Evolutionary conservation across 2,113 vertebrate genomes (phyloP).

Genomic region (Anseranas semipalmata): DNA sequence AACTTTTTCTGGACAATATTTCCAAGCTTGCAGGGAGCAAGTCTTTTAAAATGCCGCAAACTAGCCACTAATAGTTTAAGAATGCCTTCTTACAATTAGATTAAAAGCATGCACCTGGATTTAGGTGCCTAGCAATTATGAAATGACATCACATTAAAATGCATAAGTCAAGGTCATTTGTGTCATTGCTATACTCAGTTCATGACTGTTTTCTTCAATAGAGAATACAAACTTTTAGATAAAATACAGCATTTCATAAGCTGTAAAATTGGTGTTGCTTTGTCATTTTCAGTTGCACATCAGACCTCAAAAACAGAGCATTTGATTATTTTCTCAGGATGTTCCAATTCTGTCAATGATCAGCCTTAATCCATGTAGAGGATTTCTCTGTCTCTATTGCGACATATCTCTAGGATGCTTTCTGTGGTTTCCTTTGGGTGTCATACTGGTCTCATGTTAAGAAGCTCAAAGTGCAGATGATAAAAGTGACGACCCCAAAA

Average conservation of each 20-base stretch:
- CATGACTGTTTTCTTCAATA: not conserved
- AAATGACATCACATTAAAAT: not conserved
- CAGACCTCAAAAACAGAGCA: not conserved
- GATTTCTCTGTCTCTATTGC: not conserved
- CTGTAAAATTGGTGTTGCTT: not conserved
- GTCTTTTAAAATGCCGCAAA: not conserved
- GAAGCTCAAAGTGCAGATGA: not conserved
- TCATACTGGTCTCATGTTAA: rapidly evolving
- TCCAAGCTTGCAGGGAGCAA: not conserved
- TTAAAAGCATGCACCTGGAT: not conserved
- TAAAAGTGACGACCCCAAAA: rapidly evolving
- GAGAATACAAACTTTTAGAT: not conserved
- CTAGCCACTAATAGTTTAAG: not conserved
- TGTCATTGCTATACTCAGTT: not conserved
- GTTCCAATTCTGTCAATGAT: not conserved
- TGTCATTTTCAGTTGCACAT: not conserved
- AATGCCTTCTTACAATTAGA: not conserved
- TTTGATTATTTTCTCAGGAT: not conserved
- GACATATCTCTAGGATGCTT: not conserved
- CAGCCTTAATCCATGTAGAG: not conserved
- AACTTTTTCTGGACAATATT: not conserved
- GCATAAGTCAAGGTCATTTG: not conserved
- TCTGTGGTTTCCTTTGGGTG: not conserved
- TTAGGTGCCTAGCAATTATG: slow-evolving; percentile 9
- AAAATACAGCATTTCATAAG: rapidly evolving